Conservation (phyloP, 2,888 invertebrate species). For the Ochropacha duplaris region DNA sequence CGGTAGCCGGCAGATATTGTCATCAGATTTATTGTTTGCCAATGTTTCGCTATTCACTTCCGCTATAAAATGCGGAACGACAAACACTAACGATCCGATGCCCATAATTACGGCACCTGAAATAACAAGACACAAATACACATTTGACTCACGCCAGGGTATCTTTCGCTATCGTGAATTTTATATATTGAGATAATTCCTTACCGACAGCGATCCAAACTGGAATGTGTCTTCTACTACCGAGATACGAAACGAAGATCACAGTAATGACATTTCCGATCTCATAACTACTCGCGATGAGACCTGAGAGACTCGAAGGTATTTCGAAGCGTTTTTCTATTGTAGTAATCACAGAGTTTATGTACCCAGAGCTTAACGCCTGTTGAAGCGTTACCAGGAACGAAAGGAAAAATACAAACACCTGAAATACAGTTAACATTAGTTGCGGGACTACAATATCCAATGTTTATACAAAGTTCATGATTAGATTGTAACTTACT, state of each 20-base stretch:
- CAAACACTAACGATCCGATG: conserved; percentile 95
- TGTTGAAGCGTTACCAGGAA: conserved; percentile 95
- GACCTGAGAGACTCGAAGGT: conserved; percentile 95
- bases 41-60: conserved; percentile 88
- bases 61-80: conserved; percentile 95
- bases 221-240: conserved; percentile 95
- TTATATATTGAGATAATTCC: conserved; percentile 22
- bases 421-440: conserved; percentile 77
- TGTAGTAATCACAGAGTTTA: conserved; percentile 97
- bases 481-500: conserved; percentile 68
- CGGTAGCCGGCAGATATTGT: conserved; percentile 91
- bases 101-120: conserved; percentile 95
- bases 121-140: conserved; percentile 28
- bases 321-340: conserved; percentile 98
- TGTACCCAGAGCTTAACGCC: conserved; percentile 95
- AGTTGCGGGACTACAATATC: background rate
- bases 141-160: background rate
- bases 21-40: conserved; percentile 87
- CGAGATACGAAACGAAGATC: conserved; percentile 97
- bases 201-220: conserved; percentile 96
- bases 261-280: conserved; percentile 97
- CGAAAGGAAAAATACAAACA: conserved; percentile 94
- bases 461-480: background rate
- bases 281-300: conserved; percentile 97
- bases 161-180: background rate